Percentiles rank a stretch among this genome's conserved stretches.
These are phyloP conservation scores for Eristalis arbustorum DNA, from an alignment of 2,888 invertebrate genomes.

Conservation along the genomic window DNA sequence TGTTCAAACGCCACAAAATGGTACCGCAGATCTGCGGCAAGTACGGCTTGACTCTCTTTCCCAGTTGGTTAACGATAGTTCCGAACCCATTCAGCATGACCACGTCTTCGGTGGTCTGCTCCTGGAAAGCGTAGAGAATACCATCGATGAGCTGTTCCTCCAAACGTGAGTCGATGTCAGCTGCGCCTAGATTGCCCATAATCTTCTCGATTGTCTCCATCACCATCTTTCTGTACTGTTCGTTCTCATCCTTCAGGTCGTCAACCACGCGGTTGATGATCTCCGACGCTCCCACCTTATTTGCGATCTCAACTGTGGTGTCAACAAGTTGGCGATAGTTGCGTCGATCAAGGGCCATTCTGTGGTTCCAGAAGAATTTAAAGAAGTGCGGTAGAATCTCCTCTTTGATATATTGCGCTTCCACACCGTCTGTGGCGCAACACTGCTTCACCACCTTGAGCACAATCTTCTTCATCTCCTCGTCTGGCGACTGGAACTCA, in stretches of 20 bases:
- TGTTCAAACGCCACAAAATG: constrained; percentile 99
- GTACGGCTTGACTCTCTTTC: constrained; percentile 98
- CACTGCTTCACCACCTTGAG: constrained; percentile 99
- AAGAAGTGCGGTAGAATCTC: constrained; percentile 99
- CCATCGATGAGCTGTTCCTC: constrained; percentile 99
- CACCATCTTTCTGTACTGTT: constrained; percentile 99
- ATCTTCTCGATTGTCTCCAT: constrained; percentile 99
- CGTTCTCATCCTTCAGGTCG: constrained; percentile 99
- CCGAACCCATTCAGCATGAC: constrained; percentile 99
- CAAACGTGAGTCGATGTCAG: constrained; percentile 97
- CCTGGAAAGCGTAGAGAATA: constrained; percentile 99
- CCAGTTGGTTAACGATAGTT: constrained; percentile 98
- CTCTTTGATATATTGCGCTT: constrained; percentile 99
- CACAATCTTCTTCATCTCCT: constrained; percentile 99
- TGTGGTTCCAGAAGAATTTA: constrained; percentile 99
- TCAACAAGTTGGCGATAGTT: constrained; percentile 99
- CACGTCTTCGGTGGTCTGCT: constrained; percentile 99
- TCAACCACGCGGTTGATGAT: constrained; percentile 99
- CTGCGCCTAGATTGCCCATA: constrained; percentile 97
- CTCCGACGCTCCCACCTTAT: constrained; percentile 99
- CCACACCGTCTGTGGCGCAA: constrained; percentile 99
- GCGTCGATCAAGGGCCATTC: constrained; percentile 98
- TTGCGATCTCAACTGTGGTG: constrained; percentile 99
- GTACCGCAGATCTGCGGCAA: constrained; percentile 99
- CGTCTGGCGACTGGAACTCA: constrained; percentile 99